Evolutionary conservation across 2,797 vertebrate species (phyloP).

Genomic region (Xiphophorus birchmanni): DNA sequence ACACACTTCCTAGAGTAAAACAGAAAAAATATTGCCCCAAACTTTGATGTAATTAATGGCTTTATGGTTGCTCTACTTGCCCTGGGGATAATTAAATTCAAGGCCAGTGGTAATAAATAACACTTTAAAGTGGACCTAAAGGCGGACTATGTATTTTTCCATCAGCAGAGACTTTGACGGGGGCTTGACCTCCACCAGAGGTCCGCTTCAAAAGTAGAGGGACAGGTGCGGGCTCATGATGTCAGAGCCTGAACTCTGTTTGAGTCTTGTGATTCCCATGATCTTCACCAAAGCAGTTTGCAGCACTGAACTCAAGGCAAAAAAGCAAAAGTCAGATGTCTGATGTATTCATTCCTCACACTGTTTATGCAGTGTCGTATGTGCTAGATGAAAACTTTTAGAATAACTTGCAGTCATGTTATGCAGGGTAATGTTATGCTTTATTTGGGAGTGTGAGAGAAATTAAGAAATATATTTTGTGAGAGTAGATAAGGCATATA

Average conservation of each 20-base stretch:
- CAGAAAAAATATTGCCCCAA: conserved; percentile 49
- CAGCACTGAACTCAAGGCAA: conserved; percentile 45
- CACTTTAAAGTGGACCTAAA: conserved; percentile 59
- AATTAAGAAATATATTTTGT: background rate
- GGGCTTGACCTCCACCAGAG: conserved; percentile 62
- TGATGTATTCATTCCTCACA: background rate
- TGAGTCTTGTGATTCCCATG: conserved; percentile 68
- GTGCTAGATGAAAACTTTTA: background rate
- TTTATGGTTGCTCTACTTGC: conserved; percentile 59
- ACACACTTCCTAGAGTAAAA: conserved; percentile 35
- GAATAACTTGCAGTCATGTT: background rate
- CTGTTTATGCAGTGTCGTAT: background rate
- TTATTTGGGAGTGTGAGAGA: conserved; percentile 14
- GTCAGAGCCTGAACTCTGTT: conserved; percentile 61
- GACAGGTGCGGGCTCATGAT: conserved; percentile 81
- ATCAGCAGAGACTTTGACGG: conserved; percentile 73
- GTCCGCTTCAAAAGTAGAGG: conserved; percentile 53
- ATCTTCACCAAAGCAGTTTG: conserved; percentile 44
- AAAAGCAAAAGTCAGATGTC: background rate
- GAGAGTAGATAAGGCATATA: background rate
- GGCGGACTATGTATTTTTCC: conserved; percentile 69
- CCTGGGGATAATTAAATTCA: conserved; percentile 63
- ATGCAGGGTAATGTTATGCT: background rate
- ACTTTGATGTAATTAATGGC: conserved; percentile 59
- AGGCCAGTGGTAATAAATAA: conserved; percentile 65